Evolutionary conservation across 2,797 vertebrate species (phyloP).

Genomic region (Eremophila alpestris): DNA sequence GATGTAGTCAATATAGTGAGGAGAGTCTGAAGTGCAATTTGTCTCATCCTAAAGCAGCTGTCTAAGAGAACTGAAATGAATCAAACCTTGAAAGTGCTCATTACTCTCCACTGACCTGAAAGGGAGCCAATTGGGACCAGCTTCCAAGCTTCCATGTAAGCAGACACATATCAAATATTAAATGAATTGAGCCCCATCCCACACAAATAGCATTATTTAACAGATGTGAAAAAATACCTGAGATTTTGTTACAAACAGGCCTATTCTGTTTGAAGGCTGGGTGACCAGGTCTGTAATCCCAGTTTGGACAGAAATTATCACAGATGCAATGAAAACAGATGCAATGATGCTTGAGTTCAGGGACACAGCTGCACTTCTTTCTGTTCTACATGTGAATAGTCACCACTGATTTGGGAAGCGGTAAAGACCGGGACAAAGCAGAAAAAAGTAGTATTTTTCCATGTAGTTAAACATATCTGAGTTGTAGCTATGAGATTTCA

Average conservation of each 20-base stretch:
- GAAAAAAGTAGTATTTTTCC: background rate
- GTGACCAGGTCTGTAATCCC: background rate
- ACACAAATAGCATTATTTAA: background rate
- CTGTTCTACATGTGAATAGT: background rate
- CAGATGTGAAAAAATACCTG: background rate
- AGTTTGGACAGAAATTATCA: background rate
- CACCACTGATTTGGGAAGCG: background rate
- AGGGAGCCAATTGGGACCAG: background rate
- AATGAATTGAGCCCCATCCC: background rate
- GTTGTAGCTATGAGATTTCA: background rate
- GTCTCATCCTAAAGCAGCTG: conserved; percentile 7
- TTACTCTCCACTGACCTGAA: background rate
- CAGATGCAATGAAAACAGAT: background rate
- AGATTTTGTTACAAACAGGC: background rate
- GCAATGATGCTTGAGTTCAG: fast-evolving
- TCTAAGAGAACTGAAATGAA: conserved; percentile 15
- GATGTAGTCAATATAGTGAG: background rate
- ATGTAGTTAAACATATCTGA: background rate
- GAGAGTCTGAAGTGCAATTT: background rate
- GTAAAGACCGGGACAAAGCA: background rate
- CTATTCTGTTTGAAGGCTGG: background rate
- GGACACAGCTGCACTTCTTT: background rate
- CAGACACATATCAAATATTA: background rate
- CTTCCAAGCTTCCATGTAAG: background rate
- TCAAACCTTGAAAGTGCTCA: conserved; percentile 3